Base-by-base conservation (phyloP, 1,140 invertebrate species). In the Calephelis nemesis region DNA sequence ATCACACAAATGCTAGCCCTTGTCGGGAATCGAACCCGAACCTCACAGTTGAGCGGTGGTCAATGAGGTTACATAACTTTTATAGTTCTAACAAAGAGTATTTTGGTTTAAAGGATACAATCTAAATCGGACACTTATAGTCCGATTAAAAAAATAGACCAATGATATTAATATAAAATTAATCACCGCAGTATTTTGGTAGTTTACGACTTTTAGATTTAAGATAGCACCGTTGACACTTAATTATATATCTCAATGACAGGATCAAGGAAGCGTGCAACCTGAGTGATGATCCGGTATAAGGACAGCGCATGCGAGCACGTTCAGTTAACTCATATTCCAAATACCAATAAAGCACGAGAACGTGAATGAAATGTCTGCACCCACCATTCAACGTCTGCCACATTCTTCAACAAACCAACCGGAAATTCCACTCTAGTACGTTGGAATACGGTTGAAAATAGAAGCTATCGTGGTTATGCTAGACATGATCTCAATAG, bases 321-420 rank as follows among this genome's bases (percentile, higher is more conserved):
- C 73, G 78, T 77, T 72, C 83, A 76, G 74, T 79, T 79, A 78
- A 78, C 75, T 83, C 77, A 79, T 81, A 83, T 80, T 78, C 77
- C 74, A 81, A 85, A 85, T 85, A 82, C 78, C 81, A 74, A 84
- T 81, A 79, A 77, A 79, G 72, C 79, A 75, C 71, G 72, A 71
- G 71, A 79, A 82, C 76, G 65, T 87, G 84, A 87, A 85, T 87
- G 83, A 85, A 86, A 84, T 71, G 75, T 77, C 76, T 74, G 79
- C 76, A 75, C 70, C 74, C 72, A 82, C 76, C 76, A 78, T 79
- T 83, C 74, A 78, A 70, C 74, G 71, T 74, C 70, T 71, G 75
- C 74, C 62, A 74, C 77, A 77, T 82, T 80, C 74, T 71, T 71
- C 39, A 15, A 10, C 9, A 0, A 11, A 10, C 9, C 48, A 50